Evolutionary conservation across 2,113 vertebrate species (phyloP).

Genomic region (Pseudonaja textilis): DNA sequence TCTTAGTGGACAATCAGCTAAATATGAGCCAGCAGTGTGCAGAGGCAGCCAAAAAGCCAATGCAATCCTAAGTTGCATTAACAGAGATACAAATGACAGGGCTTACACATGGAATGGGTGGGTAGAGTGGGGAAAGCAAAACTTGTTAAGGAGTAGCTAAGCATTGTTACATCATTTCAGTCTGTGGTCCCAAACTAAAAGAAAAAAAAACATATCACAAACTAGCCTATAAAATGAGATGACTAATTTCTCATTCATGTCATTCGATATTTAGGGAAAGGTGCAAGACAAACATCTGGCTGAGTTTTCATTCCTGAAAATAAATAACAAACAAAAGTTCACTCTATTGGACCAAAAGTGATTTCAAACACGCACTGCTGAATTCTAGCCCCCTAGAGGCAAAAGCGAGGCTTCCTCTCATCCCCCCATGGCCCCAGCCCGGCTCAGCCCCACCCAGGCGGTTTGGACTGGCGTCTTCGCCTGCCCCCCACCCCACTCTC

Average conservation of each 20-base stretch:
- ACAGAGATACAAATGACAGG: no score
- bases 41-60: no score
- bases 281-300: not conserved
- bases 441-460: not conserved
- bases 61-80: no score
- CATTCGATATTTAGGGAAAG: not conserved
- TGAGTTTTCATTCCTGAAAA: not conserved
- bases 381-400: not conserved
- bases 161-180: no score
- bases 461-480: not conserved
- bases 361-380: not conserved
- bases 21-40: no score
- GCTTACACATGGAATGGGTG: no score
- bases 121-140: no score
- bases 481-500: not conserved
- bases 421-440: not conserved
- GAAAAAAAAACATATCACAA: accelerated
- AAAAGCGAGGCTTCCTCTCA: not conserved
- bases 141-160: no score
- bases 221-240: not conserved
- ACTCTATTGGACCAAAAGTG: constrained; percentile 12
- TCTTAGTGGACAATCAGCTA: no score
- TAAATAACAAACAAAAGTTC: not conserved
- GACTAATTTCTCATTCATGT: not conserved
- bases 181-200: not conserved